Evolutionary conservation across 2,888 invertebrate genomes (phyloP).

Genomic region (Malachius bipustulatus): DNA sequence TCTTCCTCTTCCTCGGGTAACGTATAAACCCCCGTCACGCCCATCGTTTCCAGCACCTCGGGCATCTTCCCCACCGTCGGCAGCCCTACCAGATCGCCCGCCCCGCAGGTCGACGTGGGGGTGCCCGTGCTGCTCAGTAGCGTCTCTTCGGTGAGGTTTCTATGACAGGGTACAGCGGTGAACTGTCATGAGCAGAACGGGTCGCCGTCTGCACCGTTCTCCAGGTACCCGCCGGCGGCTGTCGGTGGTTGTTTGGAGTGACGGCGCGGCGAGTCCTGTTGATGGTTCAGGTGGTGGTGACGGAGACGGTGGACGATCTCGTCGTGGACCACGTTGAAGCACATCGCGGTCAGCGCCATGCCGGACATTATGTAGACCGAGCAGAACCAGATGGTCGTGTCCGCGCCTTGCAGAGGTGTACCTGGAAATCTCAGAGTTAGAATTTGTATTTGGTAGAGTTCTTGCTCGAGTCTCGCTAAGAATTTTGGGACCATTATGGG

Average conservation of each 20-base stretch:
- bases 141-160: slow-evolving; percentile 48
- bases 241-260: no score
- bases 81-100: slow-evolving; percentile 32
- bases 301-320: slow-evolving; percentile 70
- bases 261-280: no score
- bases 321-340: slow-evolving; percentile 80
- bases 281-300: slow-evolving; percentile 46
- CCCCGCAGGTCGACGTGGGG: slow-evolving; percentile 37
- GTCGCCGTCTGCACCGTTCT: slow-evolving; percentile 51
- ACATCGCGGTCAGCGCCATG: slow-evolving; percentile 81
- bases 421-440: no score
- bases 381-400: slow-evolving; percentile 76
- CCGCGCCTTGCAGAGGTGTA: slow-evolving; percentile 53
- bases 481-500: no score
- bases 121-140: slow-evolving; percentile 42
- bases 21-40: slow-evolving; percentile 43
- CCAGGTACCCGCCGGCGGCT: slow-evolving; percentile 46
- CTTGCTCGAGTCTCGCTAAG: no score
- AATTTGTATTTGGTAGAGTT: no score
- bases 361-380: slow-evolving; percentile 78
- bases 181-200: slow-evolving; percentile 66
- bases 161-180: slow-evolving; percentile 48
- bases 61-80: slow-evolving; percentile 29
- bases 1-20: slow-evolving; percentile 45
- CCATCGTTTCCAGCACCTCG: slow-evolving; percentile 34